Conservation (phyloP, 1,140 invertebrate species). For the Anastatus disparis region DNA sequence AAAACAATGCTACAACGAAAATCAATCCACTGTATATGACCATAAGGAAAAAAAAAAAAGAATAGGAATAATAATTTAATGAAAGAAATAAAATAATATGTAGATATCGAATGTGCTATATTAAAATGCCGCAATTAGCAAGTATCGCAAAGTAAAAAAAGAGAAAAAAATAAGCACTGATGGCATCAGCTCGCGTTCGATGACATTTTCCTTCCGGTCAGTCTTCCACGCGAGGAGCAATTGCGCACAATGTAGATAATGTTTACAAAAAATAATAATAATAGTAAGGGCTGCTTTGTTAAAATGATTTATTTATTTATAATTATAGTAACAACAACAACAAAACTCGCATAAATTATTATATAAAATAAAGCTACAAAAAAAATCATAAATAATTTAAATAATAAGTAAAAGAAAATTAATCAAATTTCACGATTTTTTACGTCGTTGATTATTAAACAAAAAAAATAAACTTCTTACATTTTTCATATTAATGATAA, state of each 20-base stretch:
- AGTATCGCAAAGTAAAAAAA: background rate
- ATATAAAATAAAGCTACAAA: background rate
- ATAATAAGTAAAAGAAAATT: conserved; percentile 10
- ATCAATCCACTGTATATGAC: background rate
- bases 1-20: conserved; percentile 21
- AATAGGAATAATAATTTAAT: too few relatives aligned
- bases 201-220: conserved; percentile 34
- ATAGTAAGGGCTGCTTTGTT: background rate
- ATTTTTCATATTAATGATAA: conserved; percentile 7
- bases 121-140: background rate
- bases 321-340: background rate
- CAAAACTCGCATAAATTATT: background rate
- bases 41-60: background rate
- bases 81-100: background rate
- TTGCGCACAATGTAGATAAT: conserved; percentile 31
- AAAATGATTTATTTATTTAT: background rate
- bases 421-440: background rate
- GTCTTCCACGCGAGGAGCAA: conserved; percentile 23
- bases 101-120: conserved; percentile 17
- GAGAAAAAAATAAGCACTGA: background rate
- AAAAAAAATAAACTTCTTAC: background rate
- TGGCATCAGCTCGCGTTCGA: conserved; percentile 9
- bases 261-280: background rate
- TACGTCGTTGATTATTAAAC: background rate
- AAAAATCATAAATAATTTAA: background rate